phyloP scores from a whole-genome alignment of 2,797 vertebrate species.

The Leptoclinus maculatus region DNA sequence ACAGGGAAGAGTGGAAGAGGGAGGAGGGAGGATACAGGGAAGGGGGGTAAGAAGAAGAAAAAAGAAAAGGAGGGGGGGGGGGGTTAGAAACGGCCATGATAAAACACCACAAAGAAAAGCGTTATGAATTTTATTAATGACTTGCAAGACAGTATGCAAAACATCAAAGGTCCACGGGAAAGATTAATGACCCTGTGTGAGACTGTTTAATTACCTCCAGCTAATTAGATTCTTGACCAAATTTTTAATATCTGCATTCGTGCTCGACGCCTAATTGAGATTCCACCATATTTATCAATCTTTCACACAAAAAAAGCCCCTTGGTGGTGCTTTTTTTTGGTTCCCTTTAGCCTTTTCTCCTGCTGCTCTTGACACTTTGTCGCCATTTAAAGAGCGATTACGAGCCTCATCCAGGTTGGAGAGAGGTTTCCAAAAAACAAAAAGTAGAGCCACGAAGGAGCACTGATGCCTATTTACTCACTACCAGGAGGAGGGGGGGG shows the following conservation, averaged over 20 bases:
- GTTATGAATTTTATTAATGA: constrained; percentile 99
- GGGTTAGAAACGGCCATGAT: constrained; percentile 77
- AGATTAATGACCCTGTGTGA: constrained; percentile 99
- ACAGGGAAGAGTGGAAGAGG: constrained; percentile 59
- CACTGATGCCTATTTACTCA: constrained; percentile 86
- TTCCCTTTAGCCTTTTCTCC: constrained; percentile 61
- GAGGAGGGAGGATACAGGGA: constrained; percentile 70
- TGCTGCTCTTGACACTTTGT: constrained; percentile 84
- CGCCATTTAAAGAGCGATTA: constrained; percentile 90
- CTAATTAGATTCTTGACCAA: constrained; percentile 99
- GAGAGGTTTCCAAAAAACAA: constrained; percentile 42
- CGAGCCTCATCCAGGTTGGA: constrained; percentile 85
- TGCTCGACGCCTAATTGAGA: constrained; percentile 97
- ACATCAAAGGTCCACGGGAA: constrained; percentile 99
- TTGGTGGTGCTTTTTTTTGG: constrained; percentile 80
- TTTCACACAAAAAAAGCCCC: constrained; percentile 78
- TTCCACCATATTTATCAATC: constrained; percentile 99
- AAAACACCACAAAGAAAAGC: constrained; percentile 98
- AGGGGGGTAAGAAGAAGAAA: constrained; percentile 45
- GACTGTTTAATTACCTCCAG: constrained; percentile 99
- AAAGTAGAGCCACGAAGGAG: constrained; percentile 81
- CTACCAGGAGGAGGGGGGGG: not conserved
- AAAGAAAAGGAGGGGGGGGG: not conserved
- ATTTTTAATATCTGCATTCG: constrained; percentile 99
- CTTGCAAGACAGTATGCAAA: constrained; percentile 99